phyloP scores from a whole-genome alignment of 2,113 vertebrate species.

The Rhynchomys soricoides region DNA sequence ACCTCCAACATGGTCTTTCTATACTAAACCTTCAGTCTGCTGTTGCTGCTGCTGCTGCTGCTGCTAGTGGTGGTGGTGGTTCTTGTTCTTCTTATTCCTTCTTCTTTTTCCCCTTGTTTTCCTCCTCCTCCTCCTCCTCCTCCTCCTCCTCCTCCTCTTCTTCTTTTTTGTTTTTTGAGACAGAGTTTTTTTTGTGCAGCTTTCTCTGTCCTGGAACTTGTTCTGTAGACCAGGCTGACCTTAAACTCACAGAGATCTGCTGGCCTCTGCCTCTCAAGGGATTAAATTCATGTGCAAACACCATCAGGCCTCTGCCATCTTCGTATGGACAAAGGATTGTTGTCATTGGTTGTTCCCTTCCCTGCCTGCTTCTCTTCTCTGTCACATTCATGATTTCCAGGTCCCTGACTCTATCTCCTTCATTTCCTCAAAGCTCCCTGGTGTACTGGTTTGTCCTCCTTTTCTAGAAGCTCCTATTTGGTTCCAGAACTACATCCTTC shows the following conservation, averaged over 20 bases:
- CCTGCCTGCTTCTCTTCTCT: not conserved
- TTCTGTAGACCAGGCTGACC: not conserved
- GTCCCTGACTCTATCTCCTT: not conserved
- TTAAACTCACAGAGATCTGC: not conserved
- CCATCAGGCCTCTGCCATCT: not conserved
- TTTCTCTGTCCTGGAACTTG: not conserved
- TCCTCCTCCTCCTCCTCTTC: not conserved
- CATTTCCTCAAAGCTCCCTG: not conserved
- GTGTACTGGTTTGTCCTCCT: not conserved
- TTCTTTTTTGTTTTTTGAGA: not conserved
- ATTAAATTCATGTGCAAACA: not conserved
- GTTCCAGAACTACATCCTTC: not conserved
- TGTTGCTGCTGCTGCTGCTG: too few species aligned
- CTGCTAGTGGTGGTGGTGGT: too few species aligned
- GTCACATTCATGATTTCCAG: not conserved
- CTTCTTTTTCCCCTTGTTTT: rapidly evolving
- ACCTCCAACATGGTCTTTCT: too few species aligned
- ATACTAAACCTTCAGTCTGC: too few species aligned
- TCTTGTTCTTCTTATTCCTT: too few species aligned
- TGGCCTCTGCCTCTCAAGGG: not conserved
- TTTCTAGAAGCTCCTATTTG: not conserved
- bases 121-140: not conserved
- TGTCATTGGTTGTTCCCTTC: not conserved
- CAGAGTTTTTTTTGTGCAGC: not conserved
- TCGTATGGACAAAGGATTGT: not conserved